Evolutionary conservation across 2,797 vertebrate genomes (phyloP).

Genomic region (Ciconia nigra): DNA sequence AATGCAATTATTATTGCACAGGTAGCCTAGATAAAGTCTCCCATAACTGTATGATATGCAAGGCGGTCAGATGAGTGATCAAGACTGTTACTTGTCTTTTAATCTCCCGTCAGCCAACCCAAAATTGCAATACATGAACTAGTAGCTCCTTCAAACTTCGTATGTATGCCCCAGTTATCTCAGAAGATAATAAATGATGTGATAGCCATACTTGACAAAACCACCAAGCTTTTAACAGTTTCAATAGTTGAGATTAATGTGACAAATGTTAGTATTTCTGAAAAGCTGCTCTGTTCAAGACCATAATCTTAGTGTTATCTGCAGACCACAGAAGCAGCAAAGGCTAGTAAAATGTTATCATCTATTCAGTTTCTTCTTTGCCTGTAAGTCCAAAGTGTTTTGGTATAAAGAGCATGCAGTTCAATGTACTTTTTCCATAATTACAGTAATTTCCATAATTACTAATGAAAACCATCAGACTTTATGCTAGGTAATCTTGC

Average conservation of each 20-base stretch:
- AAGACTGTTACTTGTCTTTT: constrained; percentile 40
- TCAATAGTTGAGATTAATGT: not conserved
- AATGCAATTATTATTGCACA: not conserved
- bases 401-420: not conserved
- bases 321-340: not conserved
- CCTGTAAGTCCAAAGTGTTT: not conserved
- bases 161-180: not conserved
- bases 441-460: not conserved
- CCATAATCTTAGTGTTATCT: not conserved
- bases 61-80: constrained; percentile 36
- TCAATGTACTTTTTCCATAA: not conserved
- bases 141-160: constrained; percentile 17
- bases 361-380: not conserved
- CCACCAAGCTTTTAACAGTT: not conserved
- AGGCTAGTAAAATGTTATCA: not conserved
- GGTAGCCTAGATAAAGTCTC: constrained; percentile 23
- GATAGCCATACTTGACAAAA: constrained; percentile 4
- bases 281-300: not conserved
- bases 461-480: not conserved
- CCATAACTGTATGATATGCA: constrained; percentile 3
- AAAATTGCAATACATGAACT: constrained; percentile 44
- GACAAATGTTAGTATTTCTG: not conserved
- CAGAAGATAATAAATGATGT: constrained; percentile 26
- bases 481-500: not conserved
- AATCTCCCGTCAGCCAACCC: constrained; percentile 34